Evolutionary conservation across 2,888 invertebrate genomes (phyloP), one percentile per base, ranked within the genome.

Genomic region (Nephrotoma appendiculata): DNA sequence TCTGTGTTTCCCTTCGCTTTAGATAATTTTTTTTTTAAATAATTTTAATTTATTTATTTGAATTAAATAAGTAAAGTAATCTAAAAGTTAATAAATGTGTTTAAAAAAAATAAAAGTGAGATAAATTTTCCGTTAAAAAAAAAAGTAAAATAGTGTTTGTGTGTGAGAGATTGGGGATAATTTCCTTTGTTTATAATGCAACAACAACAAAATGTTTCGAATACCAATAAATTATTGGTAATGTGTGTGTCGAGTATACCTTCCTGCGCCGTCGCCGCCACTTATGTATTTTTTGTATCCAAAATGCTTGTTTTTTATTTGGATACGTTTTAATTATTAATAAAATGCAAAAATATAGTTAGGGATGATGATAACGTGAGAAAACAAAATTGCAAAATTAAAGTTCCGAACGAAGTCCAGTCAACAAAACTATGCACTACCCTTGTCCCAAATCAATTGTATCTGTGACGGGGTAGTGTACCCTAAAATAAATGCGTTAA

Each of bases 1-100:
- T 44, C 19, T 85, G 43, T 85, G 85, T 85, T 85, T 85, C 85
- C 85, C 85, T 85, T 85, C 85, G 85, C 45, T 85, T 85, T 85
- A 44, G 71, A 71, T 71, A 71, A 71, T 31, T 9, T 71, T 71
- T 15, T n/a, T 57, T 31, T 71, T 31, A 44, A 19, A 19, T 44
- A 45, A 85, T 44, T 43, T 9, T 9, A 41, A 43, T 85, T 85
- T 85, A 85, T 85, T 44, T 85, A 44, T 85, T 85, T n/a, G 12
- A 44, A 85, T 19, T 45, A 44, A 31, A 44, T 15, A 85, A 44
- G 43, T 42, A 57, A 57, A 15, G 52, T 57, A 57, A 57, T n/a
- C 19, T 71, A 71, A 71, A 71, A 71, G 71, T 52, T 52, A 7
- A 6, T 52, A 52, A 52, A 52, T 71, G 71, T 71, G 71, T 31